Conservation (phyloP, 2,797 vertebrate genomes). For the Lophius americanus region DNA sequence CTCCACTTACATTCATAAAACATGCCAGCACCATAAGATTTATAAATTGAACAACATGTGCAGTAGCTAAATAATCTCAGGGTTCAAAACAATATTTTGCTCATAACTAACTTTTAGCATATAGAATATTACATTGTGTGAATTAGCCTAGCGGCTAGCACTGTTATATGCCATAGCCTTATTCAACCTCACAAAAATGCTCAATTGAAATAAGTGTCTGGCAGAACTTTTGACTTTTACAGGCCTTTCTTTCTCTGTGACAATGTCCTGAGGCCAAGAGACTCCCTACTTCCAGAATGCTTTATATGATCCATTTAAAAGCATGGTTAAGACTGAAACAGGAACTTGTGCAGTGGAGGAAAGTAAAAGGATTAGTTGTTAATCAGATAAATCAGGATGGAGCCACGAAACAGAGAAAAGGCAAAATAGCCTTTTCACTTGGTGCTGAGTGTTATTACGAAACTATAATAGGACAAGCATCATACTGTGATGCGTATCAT, state of each 20-base stretch:
- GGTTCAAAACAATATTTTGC: no score
- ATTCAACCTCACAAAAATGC: conserved; percentile 1
- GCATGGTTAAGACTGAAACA: conserved; percentile 31
- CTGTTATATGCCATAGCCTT: no score
- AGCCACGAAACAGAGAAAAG: conserved; percentile 3
- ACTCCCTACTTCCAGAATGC: no score
- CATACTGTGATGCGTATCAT: no score
- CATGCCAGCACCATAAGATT: no score
- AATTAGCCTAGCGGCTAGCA: no score
- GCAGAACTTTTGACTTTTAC: conserved; percentile 24
- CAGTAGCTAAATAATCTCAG: no score
- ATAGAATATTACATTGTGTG: no score
- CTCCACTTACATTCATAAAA: no score
- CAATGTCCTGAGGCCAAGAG: conserved; percentile 12
- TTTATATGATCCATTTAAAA: conserved; percentile 45
- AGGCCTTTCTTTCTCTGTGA: conserved; percentile 7
- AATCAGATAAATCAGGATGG: conserved; percentile 2
- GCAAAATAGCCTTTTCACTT: background rate
- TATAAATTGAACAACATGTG: no score
- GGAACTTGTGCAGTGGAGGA: conserved; percentile 17
- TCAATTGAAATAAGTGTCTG: conserved; percentile 26
- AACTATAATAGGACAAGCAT: background rate
- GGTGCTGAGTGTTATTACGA: background rate
- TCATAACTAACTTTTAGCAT: no score
- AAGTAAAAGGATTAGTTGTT: conserved; percentile 31